Evolutionary conservation across 2,113 vertebrate genomes (phyloP).

Genomic region (Rafetus swinhoei): DNA sequence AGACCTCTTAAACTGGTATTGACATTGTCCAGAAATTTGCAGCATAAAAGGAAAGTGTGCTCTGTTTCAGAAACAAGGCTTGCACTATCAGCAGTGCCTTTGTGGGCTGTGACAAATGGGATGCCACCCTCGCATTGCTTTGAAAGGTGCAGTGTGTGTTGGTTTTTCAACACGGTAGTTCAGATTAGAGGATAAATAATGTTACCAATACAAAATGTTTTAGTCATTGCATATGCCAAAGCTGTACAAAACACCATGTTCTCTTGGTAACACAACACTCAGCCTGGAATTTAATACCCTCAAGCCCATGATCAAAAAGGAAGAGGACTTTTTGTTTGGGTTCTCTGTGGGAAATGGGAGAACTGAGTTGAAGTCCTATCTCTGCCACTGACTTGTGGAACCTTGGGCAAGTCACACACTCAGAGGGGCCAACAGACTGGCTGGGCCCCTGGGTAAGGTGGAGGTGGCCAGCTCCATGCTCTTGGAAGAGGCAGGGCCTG

Average conservation of each 20-base stretch:
- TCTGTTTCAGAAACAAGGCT: constrained; percentile 51
- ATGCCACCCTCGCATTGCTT: constrained; percentile 36
- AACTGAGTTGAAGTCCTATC: constrained; percentile 13
- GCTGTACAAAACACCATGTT: neutral
- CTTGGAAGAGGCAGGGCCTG: no score
- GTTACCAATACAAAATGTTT: constrained; percentile 33
- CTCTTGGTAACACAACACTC: constrained; percentile 9
- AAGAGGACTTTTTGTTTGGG: neutral
- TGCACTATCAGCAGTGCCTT: constrained; percentile 60
- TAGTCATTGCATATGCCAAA: constrained; percentile 54
- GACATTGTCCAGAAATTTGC: constrained; percentile 56
- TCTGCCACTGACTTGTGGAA: constrained; percentile 44
- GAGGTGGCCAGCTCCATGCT: no score
- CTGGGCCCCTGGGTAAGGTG: no score
- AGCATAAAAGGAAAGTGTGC: constrained; percentile 46
- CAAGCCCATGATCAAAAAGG: constrained; percentile 5
- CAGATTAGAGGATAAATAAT: constrained; percentile 51
- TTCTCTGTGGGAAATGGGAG: neutral
- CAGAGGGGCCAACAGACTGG: no score
- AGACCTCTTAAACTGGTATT: constrained; percentile 65
- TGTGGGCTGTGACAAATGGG: constrained; percentile 66
- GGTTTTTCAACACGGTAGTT: constrained; percentile 54
- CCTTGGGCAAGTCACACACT: constrained; percentile 49
- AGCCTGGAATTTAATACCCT: constrained; percentile 35
- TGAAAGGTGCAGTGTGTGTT: constrained; percentile 55